These are phyloP conservation scores for Galendromus occidentalis DNA, from an alignment of 1,140 invertebrate genomes.

Conservation along the genomic window DNA sequence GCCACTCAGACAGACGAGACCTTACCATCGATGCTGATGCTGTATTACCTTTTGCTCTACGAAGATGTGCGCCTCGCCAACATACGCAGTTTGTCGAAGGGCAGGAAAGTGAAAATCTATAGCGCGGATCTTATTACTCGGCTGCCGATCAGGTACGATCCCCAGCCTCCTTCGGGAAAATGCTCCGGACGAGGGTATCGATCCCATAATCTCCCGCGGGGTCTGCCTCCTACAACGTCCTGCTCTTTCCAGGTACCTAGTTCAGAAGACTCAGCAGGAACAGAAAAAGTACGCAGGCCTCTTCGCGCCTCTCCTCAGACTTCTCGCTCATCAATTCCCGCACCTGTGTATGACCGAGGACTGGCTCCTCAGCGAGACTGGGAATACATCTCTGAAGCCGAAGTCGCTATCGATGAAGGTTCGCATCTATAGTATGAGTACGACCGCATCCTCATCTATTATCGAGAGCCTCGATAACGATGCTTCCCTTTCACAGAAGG, in stretches of 20 bases:
- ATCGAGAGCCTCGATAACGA: too few species aligned
- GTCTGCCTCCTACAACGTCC: too few species aligned
- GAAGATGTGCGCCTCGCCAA: constrained; percentile 69
- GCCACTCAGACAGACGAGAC: constrained; percentile 38
- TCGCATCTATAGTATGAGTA: too few species aligned
- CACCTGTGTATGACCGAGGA: constrained; percentile 84
- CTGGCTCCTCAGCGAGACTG: constrained; percentile 42
- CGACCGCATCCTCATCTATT: too few species aligned
- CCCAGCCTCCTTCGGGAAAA: not conserved
- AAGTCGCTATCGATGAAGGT: too few species aligned
- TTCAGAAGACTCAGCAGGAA: constrained; percentile 77
- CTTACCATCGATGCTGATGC: constrained; percentile 62
- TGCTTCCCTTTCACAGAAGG: too few species aligned
- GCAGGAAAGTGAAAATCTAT: constrained; percentile 62
- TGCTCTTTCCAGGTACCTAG: constrained; percentile 50
- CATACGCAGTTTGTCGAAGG: constrained; percentile 41
- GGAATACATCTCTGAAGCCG: not conserved
- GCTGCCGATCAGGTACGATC: constrained; percentile 44
- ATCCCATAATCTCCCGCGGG: too few species aligned
- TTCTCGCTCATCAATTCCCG: constrained; percentile 79
- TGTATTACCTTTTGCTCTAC: constrained; percentile 82
- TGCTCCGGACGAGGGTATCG: not conserved
- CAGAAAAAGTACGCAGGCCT: constrained; percentile 69
- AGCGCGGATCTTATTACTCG: constrained; percentile 68
- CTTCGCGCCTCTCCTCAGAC: constrained; percentile 58